These are phyloP conservation scores for Sphaerophoria rueppellii DNA, from an alignment of 2,888 invertebrate species.

Conservation along the genomic window DNA sequence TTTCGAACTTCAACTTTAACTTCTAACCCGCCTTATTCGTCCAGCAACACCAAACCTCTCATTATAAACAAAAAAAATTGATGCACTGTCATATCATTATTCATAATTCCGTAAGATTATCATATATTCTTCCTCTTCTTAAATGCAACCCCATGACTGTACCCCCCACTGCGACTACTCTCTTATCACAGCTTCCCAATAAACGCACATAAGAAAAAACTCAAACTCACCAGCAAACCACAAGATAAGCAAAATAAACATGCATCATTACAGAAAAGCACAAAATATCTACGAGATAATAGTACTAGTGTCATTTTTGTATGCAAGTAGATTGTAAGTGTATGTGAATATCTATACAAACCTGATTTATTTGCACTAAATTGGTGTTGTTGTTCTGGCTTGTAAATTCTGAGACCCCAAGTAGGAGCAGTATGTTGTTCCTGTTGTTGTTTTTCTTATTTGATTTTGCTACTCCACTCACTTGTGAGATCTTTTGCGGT, in stretches of 20 bases:
- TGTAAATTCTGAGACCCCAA: constrained; percentile 22
- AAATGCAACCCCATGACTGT: constrained; percentile 26
- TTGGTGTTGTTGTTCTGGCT: constrained; percentile 30
- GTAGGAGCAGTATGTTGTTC: constrained; percentile 39
- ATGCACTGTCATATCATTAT: not conserved
- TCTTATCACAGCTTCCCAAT: no score
- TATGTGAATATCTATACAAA: constrained; percentile 53
- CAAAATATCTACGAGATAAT: constrained; percentile 67
- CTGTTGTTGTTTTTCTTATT: not conserved
- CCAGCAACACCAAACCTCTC: no score
- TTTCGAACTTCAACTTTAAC: no score
- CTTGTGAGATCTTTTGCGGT: constrained; percentile 60
- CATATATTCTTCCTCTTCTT: no score
- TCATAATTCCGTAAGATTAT: constrained; percentile 9
- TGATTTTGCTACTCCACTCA: constrained; percentile 38
- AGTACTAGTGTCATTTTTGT: constrained; percentile 32
- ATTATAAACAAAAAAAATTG: no score
- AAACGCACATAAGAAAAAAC: constrained; percentile 1
- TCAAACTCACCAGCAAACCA: constrained; percentile 22
- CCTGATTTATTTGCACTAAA: constrained; percentile 73
- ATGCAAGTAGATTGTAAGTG: not conserved
- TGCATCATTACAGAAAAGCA: constrained; percentile 65
- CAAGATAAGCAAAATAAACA: constrained; percentile 32
- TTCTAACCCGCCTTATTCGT: no score
- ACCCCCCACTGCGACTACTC: not conserved